phyloP scores from a whole-genome alignment of 2,888 invertebrate genomes.

The Mystacides longicornis region DNA sequence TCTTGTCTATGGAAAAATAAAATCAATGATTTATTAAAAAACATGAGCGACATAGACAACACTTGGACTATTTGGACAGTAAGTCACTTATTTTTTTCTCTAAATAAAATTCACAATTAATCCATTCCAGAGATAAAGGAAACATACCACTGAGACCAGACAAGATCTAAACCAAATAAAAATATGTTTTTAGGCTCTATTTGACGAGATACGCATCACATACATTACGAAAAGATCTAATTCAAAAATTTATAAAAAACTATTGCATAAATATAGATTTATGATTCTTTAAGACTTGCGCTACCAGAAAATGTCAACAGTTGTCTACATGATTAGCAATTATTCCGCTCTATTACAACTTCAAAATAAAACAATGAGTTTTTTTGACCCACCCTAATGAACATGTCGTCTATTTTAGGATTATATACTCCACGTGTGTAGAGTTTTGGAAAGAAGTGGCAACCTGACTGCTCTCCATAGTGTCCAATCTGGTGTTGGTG shows the following conservation, averaged over 20 bases:
- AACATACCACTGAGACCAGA: too few relatives aligned
- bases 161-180: too few relatives aligned
- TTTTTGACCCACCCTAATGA: background rate
- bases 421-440: slow-evolving; percentile 62
- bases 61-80: slow-evolving; percentile 65
- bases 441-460: slow-evolving; percentile 60
- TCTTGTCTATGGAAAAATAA: slow-evolving; percentile 59
- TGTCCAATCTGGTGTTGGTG: slow-evolving; percentile 63
- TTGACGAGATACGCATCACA: too few relatives aligned
- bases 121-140: too few relatives aligned
- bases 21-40: slow-evolving; percentile 52
- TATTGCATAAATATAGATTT: too few relatives aligned
- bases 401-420: slow-evolving; percentile 36
- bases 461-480: slow-evolving; percentile 66
- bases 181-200: too few relatives aligned
- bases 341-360: background rate
- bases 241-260: too few relatives aligned
- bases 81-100: too few relatives aligned
- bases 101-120: background rate
- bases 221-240: too few relatives aligned
- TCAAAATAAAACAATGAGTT: background rate
- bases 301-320: too few relatives aligned
- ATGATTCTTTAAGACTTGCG: too few relatives aligned
- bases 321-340: background rate
- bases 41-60: slow-evolving; percentile 58